A percentile compares a stretch with the other conserved stretches of the same genome.
Evolutionary conservation across 2,888 invertebrate species (phyloP).

Genomic region (Caenorhabditis japonica): DNA sequence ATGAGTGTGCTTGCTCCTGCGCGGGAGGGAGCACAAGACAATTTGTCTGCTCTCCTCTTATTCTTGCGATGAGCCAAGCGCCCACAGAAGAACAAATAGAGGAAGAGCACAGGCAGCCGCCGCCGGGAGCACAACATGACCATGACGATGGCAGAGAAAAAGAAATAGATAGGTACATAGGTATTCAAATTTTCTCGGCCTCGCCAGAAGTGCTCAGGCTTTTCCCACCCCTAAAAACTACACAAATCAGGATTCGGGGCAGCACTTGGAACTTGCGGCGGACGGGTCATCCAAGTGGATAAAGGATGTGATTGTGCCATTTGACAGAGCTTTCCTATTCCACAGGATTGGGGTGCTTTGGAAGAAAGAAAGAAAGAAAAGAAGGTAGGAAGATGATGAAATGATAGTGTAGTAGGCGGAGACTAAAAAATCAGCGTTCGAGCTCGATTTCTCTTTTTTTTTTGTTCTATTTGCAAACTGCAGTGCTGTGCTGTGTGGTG

Average conservation of each 20-base stretch:
- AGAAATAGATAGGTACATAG: conserved; percentile 37
- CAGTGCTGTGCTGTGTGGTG: too few relatives aligned
- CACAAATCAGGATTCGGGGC: conserved; percentile 32
- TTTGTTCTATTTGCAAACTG: too few relatives aligned
- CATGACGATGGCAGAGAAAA: conserved; percentile 11
- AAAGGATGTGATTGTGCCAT: conserved; percentile 18
- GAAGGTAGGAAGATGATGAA: background rate
- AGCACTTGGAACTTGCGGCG: conserved; percentile 33
- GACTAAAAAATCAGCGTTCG: conserved; percentile 41
- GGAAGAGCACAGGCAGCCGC: conserved; percentile 24
- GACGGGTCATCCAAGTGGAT: conserved; percentile 39
- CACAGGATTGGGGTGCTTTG: conserved; percentile 10
- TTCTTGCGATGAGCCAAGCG: conserved; percentile 31
- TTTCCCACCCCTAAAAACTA: conserved; percentile 9
- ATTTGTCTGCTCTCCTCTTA: conserved; percentile 31
- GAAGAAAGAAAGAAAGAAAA: too few relatives aligned
- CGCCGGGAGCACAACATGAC: conserved; percentile 31
- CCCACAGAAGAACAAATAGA: conserved; percentile 20
- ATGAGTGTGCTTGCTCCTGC: conserved; percentile 34
- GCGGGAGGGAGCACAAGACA: conserved; percentile 32
- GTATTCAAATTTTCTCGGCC: conserved; percentile 28
- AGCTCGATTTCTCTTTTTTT: conserved; percentile 49
- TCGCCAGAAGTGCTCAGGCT: background rate
- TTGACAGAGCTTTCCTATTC: background rate
- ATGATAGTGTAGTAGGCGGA: background rate